Evolutionary conservation across 2,888 invertebrate genomes (phyloP).

Genomic region (Cabera pusaria): DNA sequence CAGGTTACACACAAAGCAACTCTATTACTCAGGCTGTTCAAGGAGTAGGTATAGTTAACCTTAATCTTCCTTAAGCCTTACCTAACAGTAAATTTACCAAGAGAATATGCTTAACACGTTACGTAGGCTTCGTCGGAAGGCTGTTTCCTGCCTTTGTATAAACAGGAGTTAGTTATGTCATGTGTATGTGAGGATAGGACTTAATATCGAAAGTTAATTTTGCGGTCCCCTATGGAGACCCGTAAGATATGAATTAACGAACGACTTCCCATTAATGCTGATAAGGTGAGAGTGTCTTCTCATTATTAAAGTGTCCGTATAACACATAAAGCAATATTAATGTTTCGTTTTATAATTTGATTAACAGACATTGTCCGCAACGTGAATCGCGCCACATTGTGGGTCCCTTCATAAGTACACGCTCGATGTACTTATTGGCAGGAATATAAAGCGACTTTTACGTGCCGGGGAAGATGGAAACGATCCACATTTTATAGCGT

Average conservation of each 20-base stretch:
- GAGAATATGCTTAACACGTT: conserved; percentile 50
- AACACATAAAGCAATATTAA: conserved; percentile 9
- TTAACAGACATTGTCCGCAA: conserved; percentile 1
- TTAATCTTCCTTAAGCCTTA: conserved; percentile 56
- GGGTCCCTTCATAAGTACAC: conserved; percentile 1
- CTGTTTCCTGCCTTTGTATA: conserved; percentile 14
- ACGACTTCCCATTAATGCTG: conserved; percentile 25
- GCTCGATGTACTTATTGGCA: conserved; percentile 23
- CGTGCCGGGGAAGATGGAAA: conserved; percentile 28
- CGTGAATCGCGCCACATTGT: not conserved
- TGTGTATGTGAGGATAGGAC: conserved; percentile 29
- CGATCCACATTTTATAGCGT: conserved; percentile 30
- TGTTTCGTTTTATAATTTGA: conserved; percentile 10
- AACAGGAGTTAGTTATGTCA: conserved; percentile 21
- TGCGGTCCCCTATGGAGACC: conserved; percentile 39
- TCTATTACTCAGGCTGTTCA: conserved; percentile 24
- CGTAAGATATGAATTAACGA: conserved; percentile 39
- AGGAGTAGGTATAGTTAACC: conserved; percentile 41
- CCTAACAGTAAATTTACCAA: conserved; percentile 51
- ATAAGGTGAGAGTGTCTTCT: conserved; percentile 10
- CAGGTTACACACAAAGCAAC: conserved; percentile 23
- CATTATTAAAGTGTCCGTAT: too few species aligned
- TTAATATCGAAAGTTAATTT: conserved; percentile 46
- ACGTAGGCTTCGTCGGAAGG: conserved; percentile 19
- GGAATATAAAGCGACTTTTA: conserved; percentile 27